Base-by-base conservation (phyloP, 2,888 invertebrate genomes). In the Zele albiditarsus region DNA sequence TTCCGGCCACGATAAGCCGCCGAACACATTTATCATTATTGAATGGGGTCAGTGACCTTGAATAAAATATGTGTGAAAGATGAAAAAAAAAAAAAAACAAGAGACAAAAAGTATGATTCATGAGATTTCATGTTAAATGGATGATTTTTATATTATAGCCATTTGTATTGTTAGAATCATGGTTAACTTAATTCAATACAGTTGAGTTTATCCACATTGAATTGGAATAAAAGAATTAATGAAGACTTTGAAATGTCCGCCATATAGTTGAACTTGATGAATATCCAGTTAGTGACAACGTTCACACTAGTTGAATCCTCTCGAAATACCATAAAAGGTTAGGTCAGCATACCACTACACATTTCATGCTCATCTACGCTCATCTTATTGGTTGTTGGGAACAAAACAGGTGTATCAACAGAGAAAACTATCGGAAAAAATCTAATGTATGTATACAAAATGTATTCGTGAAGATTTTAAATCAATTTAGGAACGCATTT, bases 271-370 rank as follows among this genome's bases (percentile, higher is more conserved):
- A 62, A 62, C 6, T 62, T 38, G 38, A 38, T 38, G 38, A 38
- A 6, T 63, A 5, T 31, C 5, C 4, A 28, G 14, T 62, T 23
- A 16, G 12, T 31, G 14, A 20, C 12, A 33, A 14, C 16, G 16
- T 63, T 23, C 12, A 31, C 23, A 63, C n/a, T n/a, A 20, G 1
- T 33, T 20, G 4, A 20, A 33, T 38, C 33, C 4, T 14, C 14
- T 60, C 12, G 14, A 60, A 53, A 53, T 53, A 60, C 33, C 63
- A 63, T 38, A 38, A 31, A 63, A 63, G 63, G 63, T 63, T 63
- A 63, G 63, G 63, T n/a, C 23, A 60, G 14, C 4, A 38, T 63
- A 31, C 16, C 16, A n/a, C 16, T 46, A n/a, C n/a, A n/a, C 16
- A 46, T n/a, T 46, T 3, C n/a, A n/a, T 46, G 14, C 31, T 62